These are phyloP conservation scores for Caloenas nicobarica DNA, from an alignment of 2,113 vertebrate species.

Conservation along the genomic window DNA sequence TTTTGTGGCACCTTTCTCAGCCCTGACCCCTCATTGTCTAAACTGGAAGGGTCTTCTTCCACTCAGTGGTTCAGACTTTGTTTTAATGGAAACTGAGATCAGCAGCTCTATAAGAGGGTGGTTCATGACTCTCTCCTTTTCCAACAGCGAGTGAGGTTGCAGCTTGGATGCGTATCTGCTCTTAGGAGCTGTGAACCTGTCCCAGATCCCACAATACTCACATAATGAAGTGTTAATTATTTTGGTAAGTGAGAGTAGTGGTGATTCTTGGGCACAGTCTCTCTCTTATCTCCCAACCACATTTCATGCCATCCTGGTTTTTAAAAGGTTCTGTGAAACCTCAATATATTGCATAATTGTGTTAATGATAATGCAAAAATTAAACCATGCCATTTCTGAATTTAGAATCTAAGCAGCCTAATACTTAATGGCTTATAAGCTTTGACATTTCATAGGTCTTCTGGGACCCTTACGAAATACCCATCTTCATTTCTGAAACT, in stretches of 20 bases:
- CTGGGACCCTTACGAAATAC: conserved; percentile 24
- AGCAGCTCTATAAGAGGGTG: not conserved
- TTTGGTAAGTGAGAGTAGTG: not conserved
- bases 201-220: not conserved
- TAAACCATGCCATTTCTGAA: not conserved
- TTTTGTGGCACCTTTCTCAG: not conserved
- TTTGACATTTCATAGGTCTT: conserved; percentile 35
- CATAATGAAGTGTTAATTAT: not conserved
- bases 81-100: not conserved
- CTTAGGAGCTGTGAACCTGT: not conserved
- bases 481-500: conserved; percentile 29
- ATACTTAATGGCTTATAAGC: conserved; percentile 25
- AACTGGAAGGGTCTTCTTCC: not conserved
- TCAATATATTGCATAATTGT: not conserved
- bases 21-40: not conserved
- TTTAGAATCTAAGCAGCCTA: conserved; percentile 26
- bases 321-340: conserved; percentile 12
- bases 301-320: not conserved
- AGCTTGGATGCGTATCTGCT: not conserved
- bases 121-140: not conserved
- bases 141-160: not conserved
- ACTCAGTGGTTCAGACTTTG: not conserved
- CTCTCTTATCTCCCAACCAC: not conserved
- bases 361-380: conserved; percentile 50
- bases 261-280: not conserved